Conservation (phyloP, 2,113 vertebrate species). For the Bos indicus region DNA sequence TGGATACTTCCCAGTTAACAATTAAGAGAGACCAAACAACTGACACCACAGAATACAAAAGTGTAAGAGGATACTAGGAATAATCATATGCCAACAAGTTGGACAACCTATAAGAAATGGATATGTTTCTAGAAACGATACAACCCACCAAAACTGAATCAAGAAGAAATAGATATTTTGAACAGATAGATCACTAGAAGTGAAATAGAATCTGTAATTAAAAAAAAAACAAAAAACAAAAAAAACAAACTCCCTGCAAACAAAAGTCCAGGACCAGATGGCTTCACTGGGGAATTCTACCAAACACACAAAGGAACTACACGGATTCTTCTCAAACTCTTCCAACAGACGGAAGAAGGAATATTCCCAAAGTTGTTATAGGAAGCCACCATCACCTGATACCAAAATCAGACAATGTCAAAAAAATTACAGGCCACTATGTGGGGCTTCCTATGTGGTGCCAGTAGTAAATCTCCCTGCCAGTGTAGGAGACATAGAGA, state of each 20-base stretch:
- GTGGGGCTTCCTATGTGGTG: background rate
- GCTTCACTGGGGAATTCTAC: background rate
- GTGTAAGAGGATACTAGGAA: background rate
- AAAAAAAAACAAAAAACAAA: background rate
- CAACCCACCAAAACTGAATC: background rate
- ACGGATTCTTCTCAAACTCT: background rate
- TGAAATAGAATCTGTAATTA: background rate
- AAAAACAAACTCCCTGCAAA: background rate
- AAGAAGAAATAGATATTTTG: background rate
- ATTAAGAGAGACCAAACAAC: background rate
- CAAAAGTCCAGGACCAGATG: background rate
- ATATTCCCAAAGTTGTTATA: background rate
- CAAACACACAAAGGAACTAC: background rate
- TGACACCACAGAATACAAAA: background rate
- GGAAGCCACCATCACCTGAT: background rate
- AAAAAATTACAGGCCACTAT: background rate
- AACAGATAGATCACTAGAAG: background rate
- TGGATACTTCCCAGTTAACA: background rate
- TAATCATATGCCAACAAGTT: background rate
- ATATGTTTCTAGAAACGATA: background rate
- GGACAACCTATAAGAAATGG: background rate
- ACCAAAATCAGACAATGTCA: background rate
- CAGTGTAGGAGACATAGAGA: background rate
- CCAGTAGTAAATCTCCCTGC: background rate
- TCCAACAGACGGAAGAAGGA: background rate